These are phyloP conservation scores for Himantopus leucocephalus DNA, from an alignment of 2,113 vertebrate genomes.

Conservation along the genomic window DNA sequence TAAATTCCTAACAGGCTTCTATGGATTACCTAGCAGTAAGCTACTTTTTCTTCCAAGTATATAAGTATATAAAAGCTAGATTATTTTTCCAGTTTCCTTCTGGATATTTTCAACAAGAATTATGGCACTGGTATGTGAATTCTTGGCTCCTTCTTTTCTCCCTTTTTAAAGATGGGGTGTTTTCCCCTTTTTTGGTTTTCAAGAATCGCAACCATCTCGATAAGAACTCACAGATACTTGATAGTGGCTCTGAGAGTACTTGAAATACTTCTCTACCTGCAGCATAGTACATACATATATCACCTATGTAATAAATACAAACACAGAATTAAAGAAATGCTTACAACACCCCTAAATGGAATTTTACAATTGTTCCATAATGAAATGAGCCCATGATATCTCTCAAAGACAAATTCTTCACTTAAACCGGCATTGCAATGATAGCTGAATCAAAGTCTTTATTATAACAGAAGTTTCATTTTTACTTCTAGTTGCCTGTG, in stretches of 20 bases:
- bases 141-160: neutral
- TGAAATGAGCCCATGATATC: neutral
- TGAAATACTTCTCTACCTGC: neutral
- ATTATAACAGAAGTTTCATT: neutral
- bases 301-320: neutral
- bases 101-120: neutral
- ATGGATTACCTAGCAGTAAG: neutral
- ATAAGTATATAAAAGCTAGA: neutral
- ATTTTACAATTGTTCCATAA: neutral
- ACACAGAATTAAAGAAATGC: neutral
- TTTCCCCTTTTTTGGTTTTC: neutral
- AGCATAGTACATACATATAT: neutral
- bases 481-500: neutral
- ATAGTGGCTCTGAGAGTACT: neutral
- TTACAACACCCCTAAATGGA: neutral
- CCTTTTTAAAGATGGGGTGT: neutral
- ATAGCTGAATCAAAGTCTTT: neutral
- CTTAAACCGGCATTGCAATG: neutral
- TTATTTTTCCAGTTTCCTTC: neutral
- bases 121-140: neutral
- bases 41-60: neutral
- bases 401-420: neutral
- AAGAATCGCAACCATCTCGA: fast-evolving
- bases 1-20: neutral
- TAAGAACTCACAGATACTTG: neutral